Base-by-base conservation (phyloP, 2,888 invertebrate species). In the Aethes cnicana region DNA sequence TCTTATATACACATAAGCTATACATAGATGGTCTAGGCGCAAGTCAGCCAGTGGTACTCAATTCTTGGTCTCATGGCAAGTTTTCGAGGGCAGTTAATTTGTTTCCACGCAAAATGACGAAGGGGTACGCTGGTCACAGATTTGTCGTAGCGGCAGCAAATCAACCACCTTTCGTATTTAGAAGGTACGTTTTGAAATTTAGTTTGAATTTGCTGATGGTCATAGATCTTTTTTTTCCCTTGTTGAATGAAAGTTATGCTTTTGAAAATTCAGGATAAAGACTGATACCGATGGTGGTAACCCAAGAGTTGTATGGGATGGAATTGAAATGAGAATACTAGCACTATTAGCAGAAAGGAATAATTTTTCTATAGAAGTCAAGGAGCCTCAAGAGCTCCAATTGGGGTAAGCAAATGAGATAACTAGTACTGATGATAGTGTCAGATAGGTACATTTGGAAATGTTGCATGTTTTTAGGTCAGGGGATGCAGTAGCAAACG, bases 161-260 rank as follows among this genome's bases (percentile, higher is more conserved):
- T 76, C 94, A 94, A 66, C 95, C 95, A 4, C 96, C 95, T 0
- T 95, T 91, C 72, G 91, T 94, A 4, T 92, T 95, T 61, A 92
- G 91, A 77, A 92, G 88, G 93, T 93, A 73, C 3, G 8, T 26
- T 14, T 17, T 14, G 2, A 14, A 23, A 5, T 25, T 25, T 5
- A 14, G 8, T n/a, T 21, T n/a, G n/a, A n/a, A n/a, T n/a, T n/a
- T n/a, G n/a, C n/a, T n/a, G n/a, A n/a, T n/a, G n/a, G n/a, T n/a
- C n/a, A n/a, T n/a, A n/a, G n/a, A n/a, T n/a, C n/a, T n/a, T n/a
- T n/a, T n/a, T n/a, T n/a, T n/a, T n/a, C n/a, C n/a, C n/a, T n/a
- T n/a, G n/a, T n/a, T n/a, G n/a, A n/a, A n/a, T n/a, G n/a, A n/a
- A n/a, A n/a, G n/a, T n/a, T 33, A 12, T 36, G 44, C 52, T 20